A percentile compares a stretch with the other conserved stretches of the same genome.
Evolutionary conservation across 2,888 invertebrate genomes (phyloP).

Genomic region (Creontiades dilutus): DNA sequence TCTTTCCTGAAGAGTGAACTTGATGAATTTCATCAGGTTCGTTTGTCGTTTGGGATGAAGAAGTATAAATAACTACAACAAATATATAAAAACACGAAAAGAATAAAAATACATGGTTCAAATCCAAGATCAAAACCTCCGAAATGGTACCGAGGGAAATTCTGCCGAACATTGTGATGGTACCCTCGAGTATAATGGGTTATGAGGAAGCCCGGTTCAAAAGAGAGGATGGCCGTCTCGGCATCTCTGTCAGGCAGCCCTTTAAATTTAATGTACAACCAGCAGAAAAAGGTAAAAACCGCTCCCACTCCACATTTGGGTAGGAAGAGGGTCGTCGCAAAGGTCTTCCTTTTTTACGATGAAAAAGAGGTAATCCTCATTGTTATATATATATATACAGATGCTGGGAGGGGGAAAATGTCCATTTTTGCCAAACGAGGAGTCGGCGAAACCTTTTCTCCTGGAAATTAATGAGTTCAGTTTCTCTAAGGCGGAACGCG

Average conservation of each 20-base stretch:
- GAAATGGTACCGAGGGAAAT: too few species aligned
- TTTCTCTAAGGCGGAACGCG: neutral
- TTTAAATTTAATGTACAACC: slow-evolving; percentile 5
- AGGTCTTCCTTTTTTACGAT: neutral
- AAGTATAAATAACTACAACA: too few species aligned
- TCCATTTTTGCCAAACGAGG: slow-evolving; percentile 2
- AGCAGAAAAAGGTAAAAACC: neutral
- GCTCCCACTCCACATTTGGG: neutral
- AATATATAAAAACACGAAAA: too few species aligned
- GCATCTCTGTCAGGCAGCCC: slow-evolving; percentile 18
- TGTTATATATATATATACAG: neutral
- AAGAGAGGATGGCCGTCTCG: neutral
- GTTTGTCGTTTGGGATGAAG: too few species aligned
- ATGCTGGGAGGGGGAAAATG: neutral
- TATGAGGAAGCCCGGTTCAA: too few species aligned
- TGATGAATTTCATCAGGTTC: too few species aligned
- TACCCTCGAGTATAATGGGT: too few species aligned
- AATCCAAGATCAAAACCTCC: too few species aligned
- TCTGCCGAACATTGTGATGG: too few species aligned
- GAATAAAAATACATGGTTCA: too few species aligned
- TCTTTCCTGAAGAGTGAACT: too few species aligned
- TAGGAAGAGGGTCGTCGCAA: neutral
- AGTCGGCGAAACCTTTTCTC: slow-evolving; percentile 29
- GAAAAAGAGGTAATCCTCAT: neutral
- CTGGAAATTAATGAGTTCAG: slow-evolving; percentile 29